Evolutionary conservation across 2,888 invertebrate genomes (phyloP).

Genomic region (Thera britannica): DNA sequence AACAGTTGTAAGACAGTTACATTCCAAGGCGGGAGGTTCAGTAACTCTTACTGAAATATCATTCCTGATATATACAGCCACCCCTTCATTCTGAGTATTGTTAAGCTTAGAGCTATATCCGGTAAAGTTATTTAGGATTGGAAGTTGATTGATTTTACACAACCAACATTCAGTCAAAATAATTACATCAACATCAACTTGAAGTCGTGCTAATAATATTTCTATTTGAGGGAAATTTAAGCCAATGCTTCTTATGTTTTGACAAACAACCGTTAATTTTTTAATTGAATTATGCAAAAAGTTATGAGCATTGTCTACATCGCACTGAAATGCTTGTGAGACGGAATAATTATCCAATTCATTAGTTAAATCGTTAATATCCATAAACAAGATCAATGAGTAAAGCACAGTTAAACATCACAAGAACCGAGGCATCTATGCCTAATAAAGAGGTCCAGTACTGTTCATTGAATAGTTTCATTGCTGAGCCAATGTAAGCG

Average conservation of each 20-base stretch:
- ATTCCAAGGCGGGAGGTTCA: neutral
- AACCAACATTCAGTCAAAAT: constrained; percentile 1
- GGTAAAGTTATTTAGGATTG: neutral
- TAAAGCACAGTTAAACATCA: neutral
- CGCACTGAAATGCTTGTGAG: neutral
- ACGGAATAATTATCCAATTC: constrained; percentile 1
- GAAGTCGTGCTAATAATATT: neutral
- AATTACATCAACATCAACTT: neutral
- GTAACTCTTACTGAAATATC: neutral
- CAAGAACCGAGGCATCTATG: neutral
- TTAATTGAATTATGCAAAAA: neutral
- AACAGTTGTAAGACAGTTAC: neutral
- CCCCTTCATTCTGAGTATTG: neutral
- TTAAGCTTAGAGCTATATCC: neutral
- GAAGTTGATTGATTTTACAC: neutral
- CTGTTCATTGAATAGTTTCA: neutral
- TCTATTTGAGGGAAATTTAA: neutral
- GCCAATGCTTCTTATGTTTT: neutral
- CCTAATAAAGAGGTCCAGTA: neutral
- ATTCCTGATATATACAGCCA: neutral
- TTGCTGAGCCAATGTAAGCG: neutral
- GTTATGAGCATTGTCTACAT: neutral
- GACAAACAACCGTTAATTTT: neutral
- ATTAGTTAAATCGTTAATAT: neutral
- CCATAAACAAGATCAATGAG: neutral